phyloP scores from a whole-genome alignment of 2,113 vertebrate genomes.

The Neogale vison region DNA sequence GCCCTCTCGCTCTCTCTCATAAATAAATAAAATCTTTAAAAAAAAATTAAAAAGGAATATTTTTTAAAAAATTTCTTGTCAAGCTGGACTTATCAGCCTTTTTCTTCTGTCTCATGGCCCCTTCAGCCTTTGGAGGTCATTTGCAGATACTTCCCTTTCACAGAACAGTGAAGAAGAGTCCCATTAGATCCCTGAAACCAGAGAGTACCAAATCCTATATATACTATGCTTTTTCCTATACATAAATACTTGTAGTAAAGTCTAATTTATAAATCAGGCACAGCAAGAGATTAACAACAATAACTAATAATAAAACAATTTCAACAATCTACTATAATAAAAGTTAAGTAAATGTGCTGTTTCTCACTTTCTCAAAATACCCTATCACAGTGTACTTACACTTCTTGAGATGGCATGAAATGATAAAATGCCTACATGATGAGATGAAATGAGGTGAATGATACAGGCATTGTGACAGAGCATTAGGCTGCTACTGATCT shows the following conservation, averaged over 20 bases:
- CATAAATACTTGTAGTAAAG: neutral
- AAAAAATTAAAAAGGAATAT: too few relatives aligned
- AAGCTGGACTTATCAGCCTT: neutral
- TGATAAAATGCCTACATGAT: neutral
- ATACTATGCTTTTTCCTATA: neutral
- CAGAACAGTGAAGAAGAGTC: neutral
- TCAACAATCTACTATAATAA: neutral
- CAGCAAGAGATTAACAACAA: neutral
- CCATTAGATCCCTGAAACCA: neutral
- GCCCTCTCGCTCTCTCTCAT: too few relatives aligned
- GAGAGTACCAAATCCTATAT: neutral
- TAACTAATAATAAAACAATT: neutral
- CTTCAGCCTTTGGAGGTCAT: neutral
- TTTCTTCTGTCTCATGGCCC: neutral
- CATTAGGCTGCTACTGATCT: neutral
- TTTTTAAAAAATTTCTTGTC: neutral
- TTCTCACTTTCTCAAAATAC: neutral
- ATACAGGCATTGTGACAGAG: neutral
- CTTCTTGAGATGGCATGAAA: neutral
- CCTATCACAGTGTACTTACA: neutral
- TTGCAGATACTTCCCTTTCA: neutral
- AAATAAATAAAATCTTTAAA: too few relatives aligned
- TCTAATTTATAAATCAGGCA: neutral
- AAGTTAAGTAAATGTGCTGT: neutral
- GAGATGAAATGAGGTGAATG: neutral